Percentiles rank a stretch among this genome's conserved stretches.
Evolutionary conservation across 2,888 invertebrate species (phyloP).

Genomic region (Athripsodes cinereus): DNA sequence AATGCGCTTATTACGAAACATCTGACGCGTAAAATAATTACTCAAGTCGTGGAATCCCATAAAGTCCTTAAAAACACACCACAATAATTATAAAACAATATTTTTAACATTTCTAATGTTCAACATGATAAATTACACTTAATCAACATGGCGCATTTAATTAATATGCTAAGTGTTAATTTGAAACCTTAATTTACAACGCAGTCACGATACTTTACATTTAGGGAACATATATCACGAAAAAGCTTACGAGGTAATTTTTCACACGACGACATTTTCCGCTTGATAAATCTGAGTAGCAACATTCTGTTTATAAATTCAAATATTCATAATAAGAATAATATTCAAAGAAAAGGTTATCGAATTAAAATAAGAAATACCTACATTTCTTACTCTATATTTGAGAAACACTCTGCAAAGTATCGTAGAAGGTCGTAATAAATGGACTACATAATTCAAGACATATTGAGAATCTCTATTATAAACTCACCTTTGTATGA

Average conservation of each 20-base stretch:
- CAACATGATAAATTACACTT: neutral
- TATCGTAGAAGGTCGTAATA: too few species aligned
- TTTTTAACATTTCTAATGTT: neutral
- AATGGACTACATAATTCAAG: too few species aligned
- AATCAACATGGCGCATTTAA: neutral
- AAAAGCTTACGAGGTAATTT: neutral
- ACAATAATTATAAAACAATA: slow-evolving; percentile 2
- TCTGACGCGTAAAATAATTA: neutral
- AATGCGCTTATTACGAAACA: neutral
- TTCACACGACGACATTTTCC: slow-evolving; percentile 1
- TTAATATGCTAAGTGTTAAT: slow-evolving; percentile 2
- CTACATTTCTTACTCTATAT: too few species aligned
- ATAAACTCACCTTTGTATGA: slow-evolving; percentile 19
- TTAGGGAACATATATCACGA: neutral
- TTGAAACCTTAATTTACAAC: neutral
- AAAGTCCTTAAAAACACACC: neutral
- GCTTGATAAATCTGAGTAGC: neutral
- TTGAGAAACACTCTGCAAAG: too few species aligned
- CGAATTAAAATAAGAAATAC: too few species aligned
- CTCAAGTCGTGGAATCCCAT: neutral
- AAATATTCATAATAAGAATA: too few species aligned
- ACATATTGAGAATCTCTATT: neutral
- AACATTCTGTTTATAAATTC: too few species aligned
- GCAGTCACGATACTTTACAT: neutral
- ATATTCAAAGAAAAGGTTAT: too few species aligned